Evolutionary conservation across 2,797 vertebrate species (phyloP).

Genomic region (Luscinia luscinia): DNA sequence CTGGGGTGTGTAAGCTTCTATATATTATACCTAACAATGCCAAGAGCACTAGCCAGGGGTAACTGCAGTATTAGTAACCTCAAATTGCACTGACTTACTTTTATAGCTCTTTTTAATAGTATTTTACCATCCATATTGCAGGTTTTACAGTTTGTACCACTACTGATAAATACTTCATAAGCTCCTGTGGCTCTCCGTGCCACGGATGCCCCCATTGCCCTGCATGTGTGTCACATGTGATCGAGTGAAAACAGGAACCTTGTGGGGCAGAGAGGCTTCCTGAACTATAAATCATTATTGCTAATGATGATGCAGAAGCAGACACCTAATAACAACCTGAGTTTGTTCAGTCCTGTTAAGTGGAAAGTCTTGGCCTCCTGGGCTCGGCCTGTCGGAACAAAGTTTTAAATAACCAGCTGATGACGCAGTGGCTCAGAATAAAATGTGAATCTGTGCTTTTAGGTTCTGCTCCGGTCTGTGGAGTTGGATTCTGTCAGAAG

Average conservation of each 20-base stretch:
- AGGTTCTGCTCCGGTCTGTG: background rate
- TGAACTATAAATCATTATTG: slow-evolving; percentile 1
- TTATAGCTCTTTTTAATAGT: background rate
- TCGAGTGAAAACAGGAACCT: background rate
- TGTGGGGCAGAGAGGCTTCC: background rate
- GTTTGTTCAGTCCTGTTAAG: slow-evolving; percentile 9
- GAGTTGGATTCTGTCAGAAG: background rate
- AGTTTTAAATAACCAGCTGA: slow-evolving; percentile 51
- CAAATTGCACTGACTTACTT: background rate
- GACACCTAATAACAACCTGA: background rate
- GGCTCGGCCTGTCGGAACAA: background rate
- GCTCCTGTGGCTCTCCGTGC: background rate
- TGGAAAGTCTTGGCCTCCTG: slow-evolving; percentile 1
- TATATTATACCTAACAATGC: background rate
- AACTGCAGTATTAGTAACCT: background rate
- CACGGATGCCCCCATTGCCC: background rate
- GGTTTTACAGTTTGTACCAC: background rate
- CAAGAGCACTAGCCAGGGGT: background rate
- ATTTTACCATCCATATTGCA: background rate
- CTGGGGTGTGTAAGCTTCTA: background rate
- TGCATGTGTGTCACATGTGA: background rate
- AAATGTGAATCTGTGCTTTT: slow-evolving; percentile 5
- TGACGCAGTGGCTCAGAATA: slow-evolving; percentile 40
- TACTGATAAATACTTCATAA: background rate
- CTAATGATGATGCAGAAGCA: slow-evolving; percentile 35